Conservation (phyloP, 2,797 vertebrate species). For the Myripristis jacobus region DNA sequence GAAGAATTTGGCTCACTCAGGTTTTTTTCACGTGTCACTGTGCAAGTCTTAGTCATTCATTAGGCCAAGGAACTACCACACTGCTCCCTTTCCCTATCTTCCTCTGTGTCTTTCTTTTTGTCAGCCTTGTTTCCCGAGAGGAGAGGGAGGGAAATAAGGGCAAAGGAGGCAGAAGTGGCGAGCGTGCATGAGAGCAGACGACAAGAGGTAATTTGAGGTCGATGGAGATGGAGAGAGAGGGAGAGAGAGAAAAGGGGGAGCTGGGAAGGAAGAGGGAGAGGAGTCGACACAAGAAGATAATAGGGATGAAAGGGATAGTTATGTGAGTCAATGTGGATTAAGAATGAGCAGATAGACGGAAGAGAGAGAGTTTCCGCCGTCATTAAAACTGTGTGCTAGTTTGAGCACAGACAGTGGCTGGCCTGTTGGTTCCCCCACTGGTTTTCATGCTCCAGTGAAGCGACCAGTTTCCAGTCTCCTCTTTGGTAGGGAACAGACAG, state of each 20-base stretch:
- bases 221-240: conserved; percentile 22
- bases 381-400: conserved; percentile 73
- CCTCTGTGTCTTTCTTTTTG: conserved; percentile 21
- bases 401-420: conserved; percentile 69
- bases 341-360: conserved; percentile 40
- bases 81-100: no score
- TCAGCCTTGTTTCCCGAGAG: neutral
- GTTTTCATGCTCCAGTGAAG: conserved; percentile 69
- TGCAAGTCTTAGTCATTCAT: no score
- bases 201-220: conserved; percentile 57
- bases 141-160: conserved; percentile 19
- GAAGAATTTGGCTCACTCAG: neutral
- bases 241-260: conserved; percentile 20
- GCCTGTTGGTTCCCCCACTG: conserved; percentile 59
- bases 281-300: conserved; percentile 16
- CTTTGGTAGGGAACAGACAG: conserved; percentile 55
- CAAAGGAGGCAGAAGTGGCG: conserved; percentile 27
- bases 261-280: conserved; percentile 36
- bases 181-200: conserved; percentile 26
- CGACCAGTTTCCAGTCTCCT: conserved; percentile 60
- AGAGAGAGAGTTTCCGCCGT: conserved; percentile 49
- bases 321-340: conserved; percentile 44
- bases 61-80: conserved; percentile 10
- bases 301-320: conserved; percentile 32
- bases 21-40: no score